Percentiles rank a stretch among this genome's conserved stretches.
These are phyloP conservation scores for Todiramphus chloris DNA, from an alignment of 2,113 vertebrate species.

Conservation along the genomic window DNA sequence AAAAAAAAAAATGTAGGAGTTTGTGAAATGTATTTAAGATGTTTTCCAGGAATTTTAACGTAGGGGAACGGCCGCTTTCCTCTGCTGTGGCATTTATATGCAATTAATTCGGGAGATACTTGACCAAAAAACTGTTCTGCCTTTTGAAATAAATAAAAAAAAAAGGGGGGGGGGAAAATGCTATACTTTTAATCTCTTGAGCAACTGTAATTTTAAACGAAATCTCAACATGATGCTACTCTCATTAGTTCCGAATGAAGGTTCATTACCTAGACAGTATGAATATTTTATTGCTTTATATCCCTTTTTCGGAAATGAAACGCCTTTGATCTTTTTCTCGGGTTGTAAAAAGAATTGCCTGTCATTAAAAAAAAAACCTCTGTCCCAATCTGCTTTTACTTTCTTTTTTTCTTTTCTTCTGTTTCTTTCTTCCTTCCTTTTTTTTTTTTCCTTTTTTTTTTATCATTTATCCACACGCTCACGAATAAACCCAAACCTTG, in stretches of 20 bases:
- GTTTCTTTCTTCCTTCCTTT: constrained; percentile 26
- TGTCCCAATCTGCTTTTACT: constrained; percentile 73
- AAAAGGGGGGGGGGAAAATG: fast-evolving
- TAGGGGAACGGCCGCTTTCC: not conserved
- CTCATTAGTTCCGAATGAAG: constrained; percentile 69
- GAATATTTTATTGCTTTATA: constrained; percentile 86
- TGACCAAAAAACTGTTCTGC: not conserved
- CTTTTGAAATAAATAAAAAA: not conserved
- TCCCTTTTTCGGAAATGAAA: constrained; percentile 78
- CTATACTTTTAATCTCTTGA: constrained; percentile 32
- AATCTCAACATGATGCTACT: constrained; percentile 58
- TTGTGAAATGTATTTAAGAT: not conserved
- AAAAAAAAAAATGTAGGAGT: not conserved
- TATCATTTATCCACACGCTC: not conserved
- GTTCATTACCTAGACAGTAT: constrained; percentile 60
- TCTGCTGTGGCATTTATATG: not conserved
- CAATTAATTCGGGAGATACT: not conserved
- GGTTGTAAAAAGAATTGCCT: constrained; percentile 82
- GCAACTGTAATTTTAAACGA: constrained; percentile 53
- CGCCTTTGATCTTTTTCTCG: constrained; percentile 81
- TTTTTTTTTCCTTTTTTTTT: not conserved
- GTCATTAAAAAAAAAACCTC: constrained; percentile 75
- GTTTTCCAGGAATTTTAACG: not conserved
- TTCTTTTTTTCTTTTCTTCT: constrained; percentile 75
- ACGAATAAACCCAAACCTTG: not conserved